Evolutionary conservation across 2,888 invertebrate genomes (phyloP).

Genomic region (Pyrrhosoma nymphula): DNA sequence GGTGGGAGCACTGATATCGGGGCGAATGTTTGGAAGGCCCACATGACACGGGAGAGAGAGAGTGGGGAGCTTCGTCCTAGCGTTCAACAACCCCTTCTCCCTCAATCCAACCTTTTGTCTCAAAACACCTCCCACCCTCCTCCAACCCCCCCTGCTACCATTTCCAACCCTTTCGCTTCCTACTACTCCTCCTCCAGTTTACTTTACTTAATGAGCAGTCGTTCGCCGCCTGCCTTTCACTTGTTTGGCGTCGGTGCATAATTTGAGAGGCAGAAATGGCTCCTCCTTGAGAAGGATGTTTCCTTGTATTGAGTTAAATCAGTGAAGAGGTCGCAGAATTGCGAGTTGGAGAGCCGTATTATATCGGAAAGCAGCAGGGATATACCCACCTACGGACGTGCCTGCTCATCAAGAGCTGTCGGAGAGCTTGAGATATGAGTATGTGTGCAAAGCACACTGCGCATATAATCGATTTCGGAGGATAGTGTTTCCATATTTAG

Average conservation of each 20-base stretch:
- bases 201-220: constrained; percentile 27
- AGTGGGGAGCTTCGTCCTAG: not conserved
- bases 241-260: constrained; percentile 6
- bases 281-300: not conserved
- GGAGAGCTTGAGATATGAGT: not conserved
- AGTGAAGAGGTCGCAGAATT: not conserved
- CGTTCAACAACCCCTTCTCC: not conserved
- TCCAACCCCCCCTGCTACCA: not conserved
- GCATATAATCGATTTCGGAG: not conserved
- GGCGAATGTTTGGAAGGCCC: not conserved
- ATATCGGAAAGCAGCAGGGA: not conserved
- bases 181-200: not conserved
- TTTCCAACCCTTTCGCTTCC: not conserved
- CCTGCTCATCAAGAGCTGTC: not conserved
- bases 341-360: not conserved
- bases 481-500: not conserved
- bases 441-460: too few relatives aligned
- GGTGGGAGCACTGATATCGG: not conserved
- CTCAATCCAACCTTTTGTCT: not conserved
- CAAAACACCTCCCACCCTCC: not conserved
- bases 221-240: not conserved
- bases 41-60: not conserved
- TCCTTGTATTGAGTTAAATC: not conserved
- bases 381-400: too few relatives aligned
- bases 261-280: not conserved